Percentiles rank a stretch among this genome's conserved stretches.
phyloP scores from a whole-genome alignment of 2,888 invertebrate genomes.

The Ectemnius continuus region DNA sequence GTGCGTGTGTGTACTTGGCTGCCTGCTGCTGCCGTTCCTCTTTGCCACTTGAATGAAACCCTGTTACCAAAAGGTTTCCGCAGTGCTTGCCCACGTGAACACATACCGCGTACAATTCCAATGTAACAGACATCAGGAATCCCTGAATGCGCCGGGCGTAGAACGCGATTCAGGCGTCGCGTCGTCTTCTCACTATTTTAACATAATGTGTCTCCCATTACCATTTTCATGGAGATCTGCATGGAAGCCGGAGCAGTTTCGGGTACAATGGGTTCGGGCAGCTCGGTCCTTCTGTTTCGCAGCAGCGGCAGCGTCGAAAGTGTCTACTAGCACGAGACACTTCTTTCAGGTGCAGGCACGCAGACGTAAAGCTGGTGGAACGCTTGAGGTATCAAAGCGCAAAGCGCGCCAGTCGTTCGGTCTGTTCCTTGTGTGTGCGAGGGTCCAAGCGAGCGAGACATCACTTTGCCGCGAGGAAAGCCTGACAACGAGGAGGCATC shows the following conservation, averaged over 20 bases:
- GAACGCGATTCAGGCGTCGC: no score
- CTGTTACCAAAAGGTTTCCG: neutral
- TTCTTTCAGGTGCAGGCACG: neutral
- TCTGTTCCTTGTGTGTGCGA: neutral
- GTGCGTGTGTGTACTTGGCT: neutral
- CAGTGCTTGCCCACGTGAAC: neutral
- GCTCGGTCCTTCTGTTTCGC: neutral
- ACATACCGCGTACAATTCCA: no score
- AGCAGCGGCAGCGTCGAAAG: neutral
- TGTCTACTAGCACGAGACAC: slow-evolving; percentile 1
- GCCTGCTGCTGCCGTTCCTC: neutral
- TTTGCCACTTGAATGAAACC: neutral
- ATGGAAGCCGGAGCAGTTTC: no score
- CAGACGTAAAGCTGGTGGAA: neutral
- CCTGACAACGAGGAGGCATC: neutral
- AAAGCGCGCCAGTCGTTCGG: neutral
- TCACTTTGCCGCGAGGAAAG: neutral
- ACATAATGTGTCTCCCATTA: no score
- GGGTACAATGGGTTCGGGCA: no score
- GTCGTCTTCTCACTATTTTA: no score
- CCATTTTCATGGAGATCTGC: no score
- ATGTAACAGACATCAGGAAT: no score
- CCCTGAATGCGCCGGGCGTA: no score
- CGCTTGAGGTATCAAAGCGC: neutral
- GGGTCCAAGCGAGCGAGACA: slow-evolving; percentile 1